phyloP scores from a whole-genome alignment of 2,797 vertebrate genomes.

The Microhierax caerulescens region DNA sequence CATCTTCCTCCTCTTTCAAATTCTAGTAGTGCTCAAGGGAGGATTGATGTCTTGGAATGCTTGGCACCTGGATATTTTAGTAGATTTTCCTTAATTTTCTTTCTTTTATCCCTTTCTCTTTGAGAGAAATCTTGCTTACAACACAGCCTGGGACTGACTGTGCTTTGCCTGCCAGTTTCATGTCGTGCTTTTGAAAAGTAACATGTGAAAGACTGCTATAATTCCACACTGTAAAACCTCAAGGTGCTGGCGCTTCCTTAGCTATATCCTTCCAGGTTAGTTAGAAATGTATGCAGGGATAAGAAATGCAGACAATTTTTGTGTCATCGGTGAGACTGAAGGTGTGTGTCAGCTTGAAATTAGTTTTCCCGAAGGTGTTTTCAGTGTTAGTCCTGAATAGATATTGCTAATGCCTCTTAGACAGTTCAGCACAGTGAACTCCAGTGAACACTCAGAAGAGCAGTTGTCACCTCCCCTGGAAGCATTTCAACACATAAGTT shows the following conservation, averaged over 20 bases:
- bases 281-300: background rate
- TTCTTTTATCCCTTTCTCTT: background rate
- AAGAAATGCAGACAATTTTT: background rate
- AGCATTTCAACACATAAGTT: background rate
- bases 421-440: background rate
- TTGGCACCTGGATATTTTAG: background rate
- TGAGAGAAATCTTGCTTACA: background rate
- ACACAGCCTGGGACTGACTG: background rate
- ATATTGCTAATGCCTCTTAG: background rate
- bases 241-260: background rate
- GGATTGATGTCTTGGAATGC: background rate
- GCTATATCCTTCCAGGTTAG: background rate
- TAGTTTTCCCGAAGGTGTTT: background rate
- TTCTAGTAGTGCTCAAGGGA: background rate
- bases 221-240: background rate
- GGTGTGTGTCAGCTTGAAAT: background rate
- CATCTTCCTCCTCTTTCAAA: background rate
- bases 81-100: background rate
- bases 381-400: background rate
- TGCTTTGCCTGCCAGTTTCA: background rate
- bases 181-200: background rate
- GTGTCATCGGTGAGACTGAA: background rate
- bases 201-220: background rate
- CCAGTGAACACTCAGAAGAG: too few relatives aligned
- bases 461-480: background rate